Percentiles rank a stretch among this genome's conserved stretches.
phyloP scores from a whole-genome alignment of 2,888 invertebrate genomes.

The Ptychoptera albimana region DNA sequence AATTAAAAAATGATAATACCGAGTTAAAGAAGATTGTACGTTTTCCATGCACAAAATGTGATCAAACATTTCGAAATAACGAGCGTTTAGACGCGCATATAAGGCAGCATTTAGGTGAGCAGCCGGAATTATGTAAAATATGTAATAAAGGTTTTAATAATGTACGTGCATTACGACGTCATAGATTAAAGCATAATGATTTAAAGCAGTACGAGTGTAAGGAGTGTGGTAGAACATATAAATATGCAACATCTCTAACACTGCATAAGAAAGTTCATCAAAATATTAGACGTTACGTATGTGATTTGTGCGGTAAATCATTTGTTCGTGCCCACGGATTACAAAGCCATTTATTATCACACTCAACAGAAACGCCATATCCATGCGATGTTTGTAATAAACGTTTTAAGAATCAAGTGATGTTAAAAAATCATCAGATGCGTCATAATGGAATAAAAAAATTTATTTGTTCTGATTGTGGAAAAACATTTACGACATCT shows the following conservation, averaged over 20 bases:
- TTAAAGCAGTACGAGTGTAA: conserved; percentile 9
- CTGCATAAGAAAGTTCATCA: conserved; percentile 33
- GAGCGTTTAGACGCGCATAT: conserved; percentile 8
- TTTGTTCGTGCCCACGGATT: conserved; percentile 17
- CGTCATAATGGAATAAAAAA: conserved; percentile 9
- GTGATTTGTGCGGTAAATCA: conserved; percentile 30
- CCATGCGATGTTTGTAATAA: conserved; percentile 8
- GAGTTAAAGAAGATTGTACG: neutral
- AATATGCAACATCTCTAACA: conserved; percentile 27
- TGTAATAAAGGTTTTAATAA: conserved; percentile 31
- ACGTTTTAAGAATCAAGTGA: conserved; percentile 9
- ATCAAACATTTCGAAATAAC: conserved; percentile 4
- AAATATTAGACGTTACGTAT: conserved; percentile 30
- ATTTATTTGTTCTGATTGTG: conserved; percentile 10
- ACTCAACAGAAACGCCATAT: conserved; percentile 10
- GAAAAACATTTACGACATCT: conserved; percentile 9
- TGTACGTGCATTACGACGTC: conserved; percentile 32
- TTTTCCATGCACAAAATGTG: conserved; percentile 6
- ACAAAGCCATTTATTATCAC: conserved; percentile 10
- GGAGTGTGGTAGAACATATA: conserved; percentile 11
- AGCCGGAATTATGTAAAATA: conserved; percentile 13
- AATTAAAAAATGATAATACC: neutral
- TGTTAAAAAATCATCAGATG: conserved; percentile 10
- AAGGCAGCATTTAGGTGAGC: conserved; percentile 9
- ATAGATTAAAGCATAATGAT: conserved; percentile 13